These are phyloP conservation scores for Drosophila persimilis DNA, from an alignment of 1,140 invertebrate species.

Conservation along the genomic window DNA sequence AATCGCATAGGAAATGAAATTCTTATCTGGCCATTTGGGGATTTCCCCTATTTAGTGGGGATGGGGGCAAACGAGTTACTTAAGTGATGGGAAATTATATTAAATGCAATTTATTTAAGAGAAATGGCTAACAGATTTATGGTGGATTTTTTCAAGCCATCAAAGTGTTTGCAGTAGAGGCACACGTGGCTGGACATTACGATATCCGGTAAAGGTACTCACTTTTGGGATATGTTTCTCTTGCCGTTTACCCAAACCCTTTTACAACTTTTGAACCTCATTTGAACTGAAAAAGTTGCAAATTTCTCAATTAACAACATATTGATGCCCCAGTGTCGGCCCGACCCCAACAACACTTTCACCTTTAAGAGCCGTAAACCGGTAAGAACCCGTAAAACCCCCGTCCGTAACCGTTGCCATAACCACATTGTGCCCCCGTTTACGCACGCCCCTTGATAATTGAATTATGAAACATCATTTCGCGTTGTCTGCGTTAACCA, in stretches of 20 bases:
- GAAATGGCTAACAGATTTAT: no score
- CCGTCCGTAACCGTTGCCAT: conserved; percentile 18
- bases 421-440: conserved; percentile 2
- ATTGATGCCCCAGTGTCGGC: background rate
- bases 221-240: background rate
- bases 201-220: no score
- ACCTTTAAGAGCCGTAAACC: conserved; percentile 34
- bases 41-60: conserved; percentile 20
- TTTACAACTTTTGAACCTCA: background rate
- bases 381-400: conserved; percentile 10
- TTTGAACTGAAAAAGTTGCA: conserved; percentile 32
- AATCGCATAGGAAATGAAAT: conserved; percentile 55
- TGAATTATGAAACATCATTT: conserved; percentile 77
- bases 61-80: background rate
- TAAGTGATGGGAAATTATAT: conserved; percentile 16
- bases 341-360: conserved; percentile 18
- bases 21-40: conserved; percentile 52
- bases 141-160: no score
- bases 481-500: conserved; percentile 49
- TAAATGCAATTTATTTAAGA: conserved; percentile 31
- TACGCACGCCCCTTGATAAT: conserved; percentile 50
- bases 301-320: conserved; percentile 36
- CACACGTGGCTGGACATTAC: no score
- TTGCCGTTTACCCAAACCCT: background rate
- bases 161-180: no score